Conservation (phyloP, 2,113 vertebrate species). For the Podocnemis expansa region DNA sequence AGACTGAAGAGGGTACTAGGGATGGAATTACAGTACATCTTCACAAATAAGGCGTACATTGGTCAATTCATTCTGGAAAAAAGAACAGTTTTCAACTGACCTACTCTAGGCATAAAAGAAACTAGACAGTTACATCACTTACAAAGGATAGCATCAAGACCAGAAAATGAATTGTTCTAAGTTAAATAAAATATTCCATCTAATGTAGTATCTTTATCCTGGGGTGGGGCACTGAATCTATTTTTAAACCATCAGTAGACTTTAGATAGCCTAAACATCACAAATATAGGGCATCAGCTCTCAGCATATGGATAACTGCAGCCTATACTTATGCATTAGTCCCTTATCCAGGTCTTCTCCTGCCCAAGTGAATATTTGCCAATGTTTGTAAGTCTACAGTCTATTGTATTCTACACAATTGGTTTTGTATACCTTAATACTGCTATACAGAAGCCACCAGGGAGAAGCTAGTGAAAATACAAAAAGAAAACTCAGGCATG, state of each 20-base stretch:
- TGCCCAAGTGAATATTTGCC: neutral
- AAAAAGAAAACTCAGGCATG: neutral
- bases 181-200: too few species aligned
- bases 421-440: neutral
- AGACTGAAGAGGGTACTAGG: too few species aligned
- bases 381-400: neutral
- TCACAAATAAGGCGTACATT: too few species aligned
- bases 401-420: neutral
- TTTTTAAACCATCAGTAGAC: neutral
- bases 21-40: too few species aligned
- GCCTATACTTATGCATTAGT: neutral
- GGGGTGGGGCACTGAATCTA: neutral
- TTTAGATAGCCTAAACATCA: neutral
- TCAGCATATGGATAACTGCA: neutral
- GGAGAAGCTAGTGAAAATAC: neutral
- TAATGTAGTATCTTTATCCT: too few species aligned
- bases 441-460: neutral
- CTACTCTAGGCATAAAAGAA: too few species aligned
- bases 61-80: too few species aligned
- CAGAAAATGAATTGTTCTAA: too few species aligned
- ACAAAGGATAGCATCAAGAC: too few species aligned
- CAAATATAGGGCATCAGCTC: neutral
- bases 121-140: too few species aligned
- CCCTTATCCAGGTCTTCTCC: neutral
- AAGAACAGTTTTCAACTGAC: too few species aligned